Evolutionary conservation across 2,797 vertebrate species (phyloP).

Genomic region (Brachyrhaphis roseni): DNA sequence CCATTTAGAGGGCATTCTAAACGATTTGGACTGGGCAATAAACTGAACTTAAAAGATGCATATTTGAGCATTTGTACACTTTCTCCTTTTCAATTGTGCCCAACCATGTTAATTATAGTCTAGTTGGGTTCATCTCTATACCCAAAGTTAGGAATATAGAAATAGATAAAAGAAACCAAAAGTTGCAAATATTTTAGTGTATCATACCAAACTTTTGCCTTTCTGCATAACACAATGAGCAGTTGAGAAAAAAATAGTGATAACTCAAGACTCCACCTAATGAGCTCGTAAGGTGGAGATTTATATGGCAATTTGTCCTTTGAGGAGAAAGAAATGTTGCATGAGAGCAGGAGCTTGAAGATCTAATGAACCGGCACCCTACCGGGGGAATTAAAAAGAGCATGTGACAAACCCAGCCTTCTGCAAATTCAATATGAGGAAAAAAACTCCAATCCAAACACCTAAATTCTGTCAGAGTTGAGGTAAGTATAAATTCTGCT

Average conservation of each 20-base stretch:
- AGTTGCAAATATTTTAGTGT: not conserved
- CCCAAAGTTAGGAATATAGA: not conserved
- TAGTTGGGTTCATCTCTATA: not conserved
- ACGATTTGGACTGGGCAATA: not conserved
- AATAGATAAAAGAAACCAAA: not conserved
- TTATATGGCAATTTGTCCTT: not conserved
- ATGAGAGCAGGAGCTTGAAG: not conserved
- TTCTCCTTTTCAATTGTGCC: not conserved
- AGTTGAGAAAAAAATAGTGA: not conserved
- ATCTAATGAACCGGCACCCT: not conserved
- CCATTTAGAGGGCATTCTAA: not conserved
- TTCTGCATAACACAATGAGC: not conserved
- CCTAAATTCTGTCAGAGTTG: not conserved
- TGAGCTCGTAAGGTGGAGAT: not conserved
- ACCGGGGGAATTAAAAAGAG: not conserved
- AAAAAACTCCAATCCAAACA: not conserved
- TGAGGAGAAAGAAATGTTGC: not conserved
- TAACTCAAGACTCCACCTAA: not conserved
- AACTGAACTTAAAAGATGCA: not conserved
- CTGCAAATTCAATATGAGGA: not conserved
- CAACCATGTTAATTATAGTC: not conserved
- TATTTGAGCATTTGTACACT: not conserved
- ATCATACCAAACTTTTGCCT: not conserved
- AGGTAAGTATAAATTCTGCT: not conserved
- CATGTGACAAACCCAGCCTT: not conserved